A percentile compares a stretch with the other conserved stretches of the same genome.
Evolutionary conservation across 2,113 vertebrate genomes (phyloP).

Genomic region (Beaufortia kweichowensis): DNA sequence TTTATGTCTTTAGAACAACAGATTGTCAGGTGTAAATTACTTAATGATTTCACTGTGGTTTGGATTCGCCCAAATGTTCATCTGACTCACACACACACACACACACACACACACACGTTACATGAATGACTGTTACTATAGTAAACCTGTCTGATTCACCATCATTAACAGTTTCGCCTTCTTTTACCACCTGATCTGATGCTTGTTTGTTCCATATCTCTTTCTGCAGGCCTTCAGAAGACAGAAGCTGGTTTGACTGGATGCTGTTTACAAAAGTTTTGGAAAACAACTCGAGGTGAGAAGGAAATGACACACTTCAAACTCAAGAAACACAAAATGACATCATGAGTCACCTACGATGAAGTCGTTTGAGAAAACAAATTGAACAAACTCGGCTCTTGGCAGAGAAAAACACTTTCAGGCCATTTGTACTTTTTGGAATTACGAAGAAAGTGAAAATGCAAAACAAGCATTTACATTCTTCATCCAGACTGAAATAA

Average conservation of each 20-base stretch:
- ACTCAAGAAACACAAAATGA: slow-evolving; percentile 40
- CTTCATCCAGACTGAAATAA: not conserved
- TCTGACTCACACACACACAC: not conserved
- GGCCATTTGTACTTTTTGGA: slow-evolving; percentile 21
- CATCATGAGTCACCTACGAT: slow-evolving; percentile 50
- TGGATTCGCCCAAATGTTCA: slow-evolving; percentile 20
- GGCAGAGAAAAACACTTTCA: slow-evolving; percentile 17
- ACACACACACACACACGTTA: slow-evolving; percentile 1
- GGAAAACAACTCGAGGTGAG: slow-evolving; percentile 49
- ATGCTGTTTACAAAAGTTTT: slow-evolving; percentile 38
- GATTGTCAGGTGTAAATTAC: slow-evolving; percentile 33
- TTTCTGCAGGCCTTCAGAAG: slow-evolving; percentile 7
- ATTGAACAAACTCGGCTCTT: slow-evolving; percentile 41
- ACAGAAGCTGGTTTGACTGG: slow-evolving; percentile 13
- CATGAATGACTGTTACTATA: slow-evolving; percentile 36
- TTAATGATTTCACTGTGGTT: slow-evolving; percentile 33
- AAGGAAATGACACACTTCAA: slow-evolving; percentile 51
- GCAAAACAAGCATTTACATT: not conserved
- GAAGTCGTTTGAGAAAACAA: slow-evolving; percentile 43
- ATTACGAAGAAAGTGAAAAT: not conserved
- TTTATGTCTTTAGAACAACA: slow-evolving; percentile 29
- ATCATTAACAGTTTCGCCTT: slow-evolving; percentile 39
- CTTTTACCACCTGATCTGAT: not conserved
- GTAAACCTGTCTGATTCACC: slow-evolving; percentile 38
- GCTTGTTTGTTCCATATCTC: slow-evolving; percentile 25